These are phyloP conservation scores for Pachyuromys duprasi DNA, from an alignment of 2,797 vertebrate genomes.

Conservation along the genomic window DNA sequence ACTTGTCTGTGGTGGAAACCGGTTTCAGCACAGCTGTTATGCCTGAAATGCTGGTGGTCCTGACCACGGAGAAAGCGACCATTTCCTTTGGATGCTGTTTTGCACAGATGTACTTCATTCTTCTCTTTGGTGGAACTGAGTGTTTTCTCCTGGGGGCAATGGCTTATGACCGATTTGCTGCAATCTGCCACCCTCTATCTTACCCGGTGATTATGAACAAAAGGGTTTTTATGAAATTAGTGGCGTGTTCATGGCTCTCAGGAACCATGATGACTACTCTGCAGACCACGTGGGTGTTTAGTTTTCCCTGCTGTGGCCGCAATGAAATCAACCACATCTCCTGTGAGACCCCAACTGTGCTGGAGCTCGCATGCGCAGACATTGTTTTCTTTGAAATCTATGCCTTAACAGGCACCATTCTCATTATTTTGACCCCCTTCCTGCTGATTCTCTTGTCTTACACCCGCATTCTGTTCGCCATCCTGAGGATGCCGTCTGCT, in stretches of 20 bases:
- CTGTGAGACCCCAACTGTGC: conserved; percentile 72
- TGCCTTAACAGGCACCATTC: conserved; percentile 41
- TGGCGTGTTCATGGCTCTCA: conserved; percentile 1
- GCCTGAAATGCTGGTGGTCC: conserved; percentile 75
- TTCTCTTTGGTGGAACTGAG: conserved; percentile 63
- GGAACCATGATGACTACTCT: conserved; percentile 3
- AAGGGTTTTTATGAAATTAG: conserved; percentile 38
- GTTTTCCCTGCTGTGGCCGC: conserved; percentile 73
- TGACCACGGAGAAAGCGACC: not conserved
- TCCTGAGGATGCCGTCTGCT: conserved; percentile 65
- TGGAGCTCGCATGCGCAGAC: conserved; percentile 66
- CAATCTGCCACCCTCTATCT: conserved; percentile 74
- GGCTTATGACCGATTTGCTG: conserved; percentile 77
- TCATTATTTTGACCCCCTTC: conserved; percentile 54
- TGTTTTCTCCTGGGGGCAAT: conserved; percentile 73
- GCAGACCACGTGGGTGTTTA: conserved; percentile 66
- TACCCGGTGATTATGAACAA: conserved; percentile 72
- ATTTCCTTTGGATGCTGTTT: conserved; percentile 73
- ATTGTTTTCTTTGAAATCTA: conserved; percentile 60
- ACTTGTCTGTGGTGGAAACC: conserved; percentile 71
- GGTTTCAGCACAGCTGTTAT: conserved; percentile 65
- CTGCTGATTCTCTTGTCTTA: conserved; percentile 69
- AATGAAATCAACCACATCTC: conserved; percentile 72
- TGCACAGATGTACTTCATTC: conserved; percentile 76
- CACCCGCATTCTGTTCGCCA: conserved; percentile 44